A percentile compares a stretch with the other conserved stretches of the same genome.
phyloP scores from a whole-genome alignment of 23 tunicate species.

The Trididemnum nubilum region DNA sequence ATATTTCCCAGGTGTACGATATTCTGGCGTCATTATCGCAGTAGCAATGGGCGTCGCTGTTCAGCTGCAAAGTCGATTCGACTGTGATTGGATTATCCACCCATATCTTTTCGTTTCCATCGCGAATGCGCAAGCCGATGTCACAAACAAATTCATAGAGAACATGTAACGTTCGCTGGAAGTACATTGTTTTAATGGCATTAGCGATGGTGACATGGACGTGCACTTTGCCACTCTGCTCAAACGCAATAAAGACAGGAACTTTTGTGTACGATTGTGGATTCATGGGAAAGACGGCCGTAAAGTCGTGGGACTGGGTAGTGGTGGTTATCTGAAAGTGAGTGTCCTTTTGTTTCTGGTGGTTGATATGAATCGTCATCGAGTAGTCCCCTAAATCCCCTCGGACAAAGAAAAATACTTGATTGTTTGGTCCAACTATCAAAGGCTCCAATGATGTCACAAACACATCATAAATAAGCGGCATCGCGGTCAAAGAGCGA shows the following conservation, averaged over 20 bases:
- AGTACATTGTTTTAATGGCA: background rate
- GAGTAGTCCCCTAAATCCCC: background rate
- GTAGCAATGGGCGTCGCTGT: background rate
- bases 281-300: background rate
- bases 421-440: background rate
- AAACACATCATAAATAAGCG: conserved; percentile 2
- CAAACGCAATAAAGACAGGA: background rate
- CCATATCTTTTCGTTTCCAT: background rate
- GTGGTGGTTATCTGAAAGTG: background rate
- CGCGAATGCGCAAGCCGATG: background rate
- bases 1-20: background rate
- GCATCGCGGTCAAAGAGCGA: background rate
- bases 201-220: background rate
- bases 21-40: background rate
- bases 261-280: background rate
- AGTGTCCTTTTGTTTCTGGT: background rate
- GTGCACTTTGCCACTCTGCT: background rate
- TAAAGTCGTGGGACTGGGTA: background rate
- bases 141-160: background rate
- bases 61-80: background rate
- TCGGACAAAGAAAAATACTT: background rate
- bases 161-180: background rate
- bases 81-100: background rate
- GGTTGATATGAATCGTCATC: background rate
- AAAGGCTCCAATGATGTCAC: background rate